Evolutionary conservation across 2,797 vertebrate genomes (phyloP), one percentile per base, ranked within the genome.

Genomic region (Mormyrops attenuatus): DNA sequence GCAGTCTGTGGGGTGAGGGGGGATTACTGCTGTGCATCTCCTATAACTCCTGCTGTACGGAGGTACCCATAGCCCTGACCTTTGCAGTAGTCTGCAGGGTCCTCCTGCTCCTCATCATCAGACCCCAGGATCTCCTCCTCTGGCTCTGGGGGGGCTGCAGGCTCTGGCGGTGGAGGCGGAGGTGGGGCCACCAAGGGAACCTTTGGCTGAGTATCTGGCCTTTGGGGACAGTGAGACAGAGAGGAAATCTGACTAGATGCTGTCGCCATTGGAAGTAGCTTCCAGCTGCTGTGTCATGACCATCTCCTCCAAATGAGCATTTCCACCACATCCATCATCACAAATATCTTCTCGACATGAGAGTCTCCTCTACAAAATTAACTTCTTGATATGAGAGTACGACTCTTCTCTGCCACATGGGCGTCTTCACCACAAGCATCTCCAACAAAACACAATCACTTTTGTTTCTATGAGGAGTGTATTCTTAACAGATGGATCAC

Each of bases 71-170:
- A 26, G 3, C 63, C 44, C 90, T 55, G 90, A 99, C 98, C 98
- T 98, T 99, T 99, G 93, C 98, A 99, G 95, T 99, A 99, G 94
- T 99, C 98, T 0, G 98, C 97, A 0, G 98, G 98, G 92, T 99
- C 98, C 95, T 99, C 98, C 94, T 99, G 98, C 95, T 99, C 98
- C 93, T 99, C 98, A 97, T 99, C 98, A 0, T 99, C 98, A 0
- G 98, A 99, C 88, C 98, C 98, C 93, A 99, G 94, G 93, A 99
- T 98, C 96, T 99, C 98, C 95, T 99, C 98, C 95, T 99, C 98
- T 1, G 97, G 97, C 94, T 99, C 98, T 0, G 97, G 97, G 1
- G 97, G 97, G 6, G 94, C 92, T 2, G 96, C 96, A 44, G 98
- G 97, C 69, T 98, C 97, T 87, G 97, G 96, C 49, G 97, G 98